These are phyloP conservation scores for Mactromeris polynyma DNA, from an alignment of 2,888 invertebrate genomes.

Conservation along the genomic window DNA sequence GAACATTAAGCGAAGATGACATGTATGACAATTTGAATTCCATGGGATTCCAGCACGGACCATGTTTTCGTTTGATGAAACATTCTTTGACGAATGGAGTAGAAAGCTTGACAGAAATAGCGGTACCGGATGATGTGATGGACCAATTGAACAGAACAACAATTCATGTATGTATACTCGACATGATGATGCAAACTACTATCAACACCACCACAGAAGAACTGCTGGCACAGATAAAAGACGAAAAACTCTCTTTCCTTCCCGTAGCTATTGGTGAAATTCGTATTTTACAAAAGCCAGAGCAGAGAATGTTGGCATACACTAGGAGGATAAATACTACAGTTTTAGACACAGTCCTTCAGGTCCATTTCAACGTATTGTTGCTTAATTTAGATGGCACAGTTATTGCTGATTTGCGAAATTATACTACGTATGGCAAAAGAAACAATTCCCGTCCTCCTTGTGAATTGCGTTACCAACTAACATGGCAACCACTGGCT, in stretches of 20 bases:
- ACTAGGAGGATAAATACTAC: too few species aligned
- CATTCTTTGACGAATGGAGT: conserved; percentile 12
- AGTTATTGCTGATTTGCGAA: too few species aligned
- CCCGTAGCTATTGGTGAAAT: conserved; percentile 22
- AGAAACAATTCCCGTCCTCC: too few species aligned
- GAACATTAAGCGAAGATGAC: background rate
- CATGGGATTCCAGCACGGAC: conserved; percentile 23
- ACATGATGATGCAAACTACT: conserved; percentile 36
- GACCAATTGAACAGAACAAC: background rate
- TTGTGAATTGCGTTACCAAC: too few species aligned
- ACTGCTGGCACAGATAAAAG: background rate
- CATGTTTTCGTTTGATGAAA: conserved; percentile 4
- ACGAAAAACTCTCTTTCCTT: conserved; percentile 25
- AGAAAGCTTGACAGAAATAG: conserved; percentile 6
- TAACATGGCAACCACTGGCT: too few species aligned
- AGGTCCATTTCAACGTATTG: too few species aligned
- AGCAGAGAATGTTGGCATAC: too few species aligned
- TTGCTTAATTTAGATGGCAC: too few species aligned
- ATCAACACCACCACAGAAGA: conserved; percentile 11
- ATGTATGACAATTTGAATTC: background rate
- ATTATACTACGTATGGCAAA: too few species aligned
- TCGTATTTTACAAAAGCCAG: background rate
- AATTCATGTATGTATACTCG: conserved; percentile 33
- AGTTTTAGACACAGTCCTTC: too few species aligned
- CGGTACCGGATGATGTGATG: conserved; percentile 3